Conservation (phyloP, 2,888 invertebrate genomes). For the Cristatella mucedo region DNA sequence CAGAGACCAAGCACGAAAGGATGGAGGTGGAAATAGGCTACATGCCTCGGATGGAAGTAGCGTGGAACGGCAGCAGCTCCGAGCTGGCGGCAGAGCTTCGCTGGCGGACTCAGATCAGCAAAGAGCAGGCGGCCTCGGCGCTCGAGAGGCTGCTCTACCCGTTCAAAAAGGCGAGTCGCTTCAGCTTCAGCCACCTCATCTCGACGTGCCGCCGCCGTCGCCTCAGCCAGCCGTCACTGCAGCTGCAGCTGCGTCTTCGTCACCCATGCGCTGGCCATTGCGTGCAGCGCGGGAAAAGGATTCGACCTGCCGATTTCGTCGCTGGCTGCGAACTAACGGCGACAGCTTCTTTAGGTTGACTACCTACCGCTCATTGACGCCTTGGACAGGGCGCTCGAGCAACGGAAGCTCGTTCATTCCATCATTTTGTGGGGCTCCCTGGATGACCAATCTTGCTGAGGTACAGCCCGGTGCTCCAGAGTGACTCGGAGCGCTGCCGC, state of each 20-base stretch:
- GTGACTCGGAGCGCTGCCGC: no score
- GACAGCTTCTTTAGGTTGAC: constrained; percentile 16
- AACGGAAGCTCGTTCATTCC: constrained; percentile 19
- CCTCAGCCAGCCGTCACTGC: no score
- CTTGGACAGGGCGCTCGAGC: constrained; percentile 14
- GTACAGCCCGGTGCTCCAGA: no score
- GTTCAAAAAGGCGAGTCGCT: constrained; percentile 21
- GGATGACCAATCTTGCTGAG: constrained; percentile 29
- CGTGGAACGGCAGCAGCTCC: no score
- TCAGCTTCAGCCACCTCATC: no score
- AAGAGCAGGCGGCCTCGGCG: constrained; percentile 13
- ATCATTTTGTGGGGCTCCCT: constrained; percentile 23
- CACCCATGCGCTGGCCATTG: no score
- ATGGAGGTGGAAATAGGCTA: constrained; percentile 24
- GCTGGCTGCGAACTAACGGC: no score
- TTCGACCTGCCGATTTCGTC: no score
- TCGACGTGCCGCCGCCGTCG: no score
- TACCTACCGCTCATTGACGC: constrained; percentile 19
- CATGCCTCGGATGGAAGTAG: constrained; percentile 19
- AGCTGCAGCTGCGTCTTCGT: no score
- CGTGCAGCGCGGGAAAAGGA: no score
- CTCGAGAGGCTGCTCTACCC: constrained; percentile 19
- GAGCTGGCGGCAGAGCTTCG: no score
- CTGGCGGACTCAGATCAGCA: constrained; percentile 16
- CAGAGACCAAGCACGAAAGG: constrained; percentile 12